Base-by-base conservation (phyloP, 1,140 invertebrate genomes). In the Pachypsylla venusta region DNA sequence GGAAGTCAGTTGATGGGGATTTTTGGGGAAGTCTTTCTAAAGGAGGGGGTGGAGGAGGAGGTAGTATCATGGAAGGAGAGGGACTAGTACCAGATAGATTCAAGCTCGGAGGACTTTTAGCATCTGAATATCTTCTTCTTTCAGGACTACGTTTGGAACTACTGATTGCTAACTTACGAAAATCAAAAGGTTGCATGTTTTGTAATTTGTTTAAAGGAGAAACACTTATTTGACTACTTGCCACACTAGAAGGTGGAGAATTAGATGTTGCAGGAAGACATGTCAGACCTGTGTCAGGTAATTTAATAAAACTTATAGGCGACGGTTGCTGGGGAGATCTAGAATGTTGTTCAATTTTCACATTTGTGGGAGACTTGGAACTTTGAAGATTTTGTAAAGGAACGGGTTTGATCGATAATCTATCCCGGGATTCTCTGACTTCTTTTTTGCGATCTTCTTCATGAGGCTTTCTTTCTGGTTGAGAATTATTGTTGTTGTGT, bases 181-280 rank as follows among this genome's bases (percentile, higher is more conserved):
- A 94, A 70, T 94, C 91, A 70, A 93, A 93, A 1, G 91, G 91
- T 69, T 94, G 89, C 91, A 96, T 94, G 65, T 83, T 93, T 72
- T 94, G 89, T 22, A 95, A 74, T 66, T 89, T 80, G 70, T 87
- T 93, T 27, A 95, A 74, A 1, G 92, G 88, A 4, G 89, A 90
- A 64, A 76, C 77, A 64, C 76, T 76, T 28, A 76, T 69, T 61
- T 76, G 75, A 66, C 72, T 76, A 48, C 68, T 76, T 48, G 73
- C 72, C 54, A 77, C 66, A 48, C 63, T 71, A 54, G 65, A 69
- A 14, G 74, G 70, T 0, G 74, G 70, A 1, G 65, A 64, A 7
- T 64, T 60, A 40, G 60, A 66, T 65, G 76, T 74, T 62, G 76
- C 73, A 65, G 78, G 61, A n/a, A 62, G 64, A 53, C 60, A 66